phyloP scores from a whole-genome alignment of 2,797 vertebrate genomes.

The Paramormyrops hopkinsi region DNA sequence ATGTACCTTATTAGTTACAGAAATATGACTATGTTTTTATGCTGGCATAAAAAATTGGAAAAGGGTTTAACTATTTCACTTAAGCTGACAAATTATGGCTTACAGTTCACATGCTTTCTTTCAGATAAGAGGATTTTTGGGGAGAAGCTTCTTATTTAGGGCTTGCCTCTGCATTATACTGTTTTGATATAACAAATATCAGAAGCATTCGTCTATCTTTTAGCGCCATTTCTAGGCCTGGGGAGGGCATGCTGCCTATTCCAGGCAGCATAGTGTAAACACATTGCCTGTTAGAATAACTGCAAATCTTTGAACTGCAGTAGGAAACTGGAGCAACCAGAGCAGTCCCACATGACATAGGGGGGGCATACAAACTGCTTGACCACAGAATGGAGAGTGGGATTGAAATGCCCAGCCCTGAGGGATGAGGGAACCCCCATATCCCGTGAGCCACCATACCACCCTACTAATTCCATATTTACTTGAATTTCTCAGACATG shows the following conservation, averaged over 20 bases:
- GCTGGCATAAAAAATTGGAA: neutral
- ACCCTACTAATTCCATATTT: neutral
- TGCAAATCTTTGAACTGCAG: neutral
- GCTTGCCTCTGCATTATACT: neutral
- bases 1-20: constrained; percentile 12
- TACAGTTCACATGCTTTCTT: neutral
- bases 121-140: neutral
- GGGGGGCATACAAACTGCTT: neutral
- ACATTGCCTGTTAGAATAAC: neutral
- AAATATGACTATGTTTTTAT: constrained; percentile 2
- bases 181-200: neutral
- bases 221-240: neutral
- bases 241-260: neutral
- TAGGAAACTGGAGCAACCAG: neutral
- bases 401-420: neutral
- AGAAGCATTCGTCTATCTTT: neutral
- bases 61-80: neutral
- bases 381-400: neutral
- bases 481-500: neutral
- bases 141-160: neutral
- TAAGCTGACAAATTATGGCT: neutral
- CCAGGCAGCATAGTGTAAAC: neutral
- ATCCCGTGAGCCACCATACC: neutral
- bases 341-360: neutral
- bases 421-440: neutral